phyloP scores from a whole-genome alignment of 23 tunicate species.

The Botrylloides violaceus region DNA sequence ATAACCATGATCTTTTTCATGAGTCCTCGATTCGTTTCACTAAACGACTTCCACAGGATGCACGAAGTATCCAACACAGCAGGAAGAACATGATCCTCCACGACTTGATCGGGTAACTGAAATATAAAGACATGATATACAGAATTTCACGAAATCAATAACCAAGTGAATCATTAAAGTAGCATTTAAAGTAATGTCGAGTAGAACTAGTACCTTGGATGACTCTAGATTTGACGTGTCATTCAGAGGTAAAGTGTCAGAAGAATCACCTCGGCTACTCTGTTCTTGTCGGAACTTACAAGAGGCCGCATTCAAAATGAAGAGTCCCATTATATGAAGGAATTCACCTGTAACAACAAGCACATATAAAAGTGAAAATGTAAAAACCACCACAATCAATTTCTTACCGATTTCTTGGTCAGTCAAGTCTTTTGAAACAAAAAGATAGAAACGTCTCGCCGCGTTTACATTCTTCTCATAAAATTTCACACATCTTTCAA shows the following conservation, averaged over 20 bases:
- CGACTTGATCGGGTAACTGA: background rate
- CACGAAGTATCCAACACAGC: constrained; percentile 14
- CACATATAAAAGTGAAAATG: background rate
- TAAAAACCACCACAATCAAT: background rate
- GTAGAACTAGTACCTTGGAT: no score
- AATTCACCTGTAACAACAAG: background rate
- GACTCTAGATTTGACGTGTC: background rate
- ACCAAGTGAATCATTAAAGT: background rate
- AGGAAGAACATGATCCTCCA: constrained; percentile 1
- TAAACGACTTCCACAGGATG: constrained; percentile 7
- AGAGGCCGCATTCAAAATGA: constrained; percentile 1
- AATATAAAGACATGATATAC: background rate
- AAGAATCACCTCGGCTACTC: background rate
- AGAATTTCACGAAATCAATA: background rate
- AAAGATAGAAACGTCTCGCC: constrained; percentile 21
- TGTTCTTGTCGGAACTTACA: background rate
- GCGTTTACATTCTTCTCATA: constrained; percentile 30
- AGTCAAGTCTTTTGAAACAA: background rate
- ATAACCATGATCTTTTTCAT: constrained; percentile 34
- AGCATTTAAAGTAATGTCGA: background rate
- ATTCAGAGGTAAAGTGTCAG: background rate
- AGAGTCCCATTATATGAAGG: background rate
- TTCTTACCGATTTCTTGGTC: constrained; percentile 11
- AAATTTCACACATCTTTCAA: constrained; percentile 50
- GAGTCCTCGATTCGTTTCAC: constrained; percentile 17